phyloP scores from a whole-genome alignment of 2,888 invertebrate species.

The Helleia helle region DNA sequence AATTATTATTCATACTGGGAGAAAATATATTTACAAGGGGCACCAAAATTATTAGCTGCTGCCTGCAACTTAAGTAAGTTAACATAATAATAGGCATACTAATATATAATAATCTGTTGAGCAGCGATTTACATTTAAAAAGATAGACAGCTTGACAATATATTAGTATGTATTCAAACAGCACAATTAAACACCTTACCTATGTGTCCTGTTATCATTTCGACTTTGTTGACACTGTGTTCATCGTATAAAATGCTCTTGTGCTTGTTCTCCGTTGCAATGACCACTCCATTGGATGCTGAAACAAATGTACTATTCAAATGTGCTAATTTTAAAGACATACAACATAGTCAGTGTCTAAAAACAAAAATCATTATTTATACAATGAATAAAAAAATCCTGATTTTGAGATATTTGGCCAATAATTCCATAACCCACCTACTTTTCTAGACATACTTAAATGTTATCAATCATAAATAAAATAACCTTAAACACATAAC shows the following conservation, averaged over 20 bases:
- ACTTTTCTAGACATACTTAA: background rate
- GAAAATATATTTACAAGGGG: too few species aligned
- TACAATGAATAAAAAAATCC: too few species aligned
- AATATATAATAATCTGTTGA: too few species aligned
- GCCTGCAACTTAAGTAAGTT: too few species aligned
- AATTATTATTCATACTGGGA: too few species aligned
- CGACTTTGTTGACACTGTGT: slow-evolving; percentile 96
- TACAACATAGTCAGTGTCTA: slow-evolving; percentile 30
- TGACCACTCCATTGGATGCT: slow-evolving; percentile 98
- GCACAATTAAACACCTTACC: slow-evolving; percentile 43
- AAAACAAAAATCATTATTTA: background rate
- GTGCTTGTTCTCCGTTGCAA: slow-evolving; percentile 99
- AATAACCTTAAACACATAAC: slow-evolving; percentile 30
- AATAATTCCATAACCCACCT: too few species aligned
- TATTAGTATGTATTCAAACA: too few species aligned
- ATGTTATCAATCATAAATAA: slow-evolving; percentile 13
- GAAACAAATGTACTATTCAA: slow-evolving; percentile 35
- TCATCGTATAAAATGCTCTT: slow-evolving; percentile 97
- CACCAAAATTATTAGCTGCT: too few species aligned
- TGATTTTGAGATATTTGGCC: too few species aligned
- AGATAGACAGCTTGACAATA: too few species aligned
- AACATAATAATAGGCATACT: too few species aligned
- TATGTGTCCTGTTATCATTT: slow-evolving; percentile 92
- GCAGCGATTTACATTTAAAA: too few species aligned
- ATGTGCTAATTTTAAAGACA: slow-evolving; percentile 6